Base-by-base conservation (phyloP, 2,888 invertebrate species). In the Anthophora plumipes region DNA sequence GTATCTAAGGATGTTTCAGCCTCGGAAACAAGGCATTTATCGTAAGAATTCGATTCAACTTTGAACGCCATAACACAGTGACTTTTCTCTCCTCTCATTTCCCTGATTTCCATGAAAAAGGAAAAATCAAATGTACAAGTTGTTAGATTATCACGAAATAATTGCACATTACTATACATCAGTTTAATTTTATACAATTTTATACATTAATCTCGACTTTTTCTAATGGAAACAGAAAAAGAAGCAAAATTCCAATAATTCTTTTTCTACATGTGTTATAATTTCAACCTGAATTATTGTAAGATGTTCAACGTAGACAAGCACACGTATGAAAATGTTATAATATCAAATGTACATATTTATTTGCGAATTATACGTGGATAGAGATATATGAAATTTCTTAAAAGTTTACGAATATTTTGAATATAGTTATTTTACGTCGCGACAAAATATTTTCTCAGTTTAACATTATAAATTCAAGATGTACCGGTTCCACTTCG, bases 121-220 rank as follows among this genome's bases (percentile, higher is more conserved):
- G 11, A 17, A 17, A 63, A 31, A 63, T 31, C 11, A n/a, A 31
- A 43, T 25, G 25, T 43, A n/a, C 31, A n/a, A 63, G 46, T 3
- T 25, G 5, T 43, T 14, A 9, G 25, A 61, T 63, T 63, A 63
- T 63, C 63, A 63, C 63, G 31, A 63, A 63, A 31, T 22, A 61
- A 43, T 61, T 43, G 61, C 22, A 43, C 43, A 25, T 63, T 31
- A 31, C 25, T n/a, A 48, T 31, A 63, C 46, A 63, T 46, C 63
- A 46, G 61, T 63, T 63, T 63, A 63, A 46, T 46, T 25, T 31
- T 31, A 31, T n/a, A 11, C 25, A 20, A 12, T 17, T n/a, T n/a
- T 46, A 37, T n/a, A 31, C 11, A 12, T 48, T 31, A 12, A 63
- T 48, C 63, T 63, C 63, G 63, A 63, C 63, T 63, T 63, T 63